Base-by-base conservation (phyloP, 2,888 invertebrate genomes). In the Branchinecta sandiegonensis region DNA sequence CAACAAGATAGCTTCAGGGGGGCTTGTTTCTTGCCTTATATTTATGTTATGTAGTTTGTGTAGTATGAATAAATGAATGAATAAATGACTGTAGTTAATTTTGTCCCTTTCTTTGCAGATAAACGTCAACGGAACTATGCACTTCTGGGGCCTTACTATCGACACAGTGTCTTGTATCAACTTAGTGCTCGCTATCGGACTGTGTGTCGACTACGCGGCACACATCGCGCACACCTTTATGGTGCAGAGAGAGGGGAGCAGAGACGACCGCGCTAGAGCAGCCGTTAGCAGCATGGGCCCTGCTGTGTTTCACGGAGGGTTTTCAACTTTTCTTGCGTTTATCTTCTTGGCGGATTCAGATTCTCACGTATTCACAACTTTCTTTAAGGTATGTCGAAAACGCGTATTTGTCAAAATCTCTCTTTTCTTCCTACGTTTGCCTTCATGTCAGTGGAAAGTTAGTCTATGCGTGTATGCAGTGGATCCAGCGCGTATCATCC, bases 141-240 rank as follows among this genome's bases (percentile, higher is more conserved):
- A 86, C 75, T 82, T 84, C 72, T 89, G 89, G 89, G 88, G 86
- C 7, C 80, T 90, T 76, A 88, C 89, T 5, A 86, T 91, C 56
- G 90, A 90, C 76, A 84, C 89, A 67, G 87, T 87, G 11, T 87
- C 89, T 68, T 88, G 89, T 75, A 88, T 90, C 69, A 88, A 87
- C 47, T 79, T 90, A 12, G 88, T 90, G 74, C 79, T 90, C 48
- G 88, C 88, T 5, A 86, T 89, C 71, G 90, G 90, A 67, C 79
- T 91, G 67, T 89, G 89, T 74, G 88, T 90, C 0, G 90, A 91
- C 77, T 90, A 89, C 74, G 88, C 90, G 0, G 87, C 88, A 4
- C 89, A 89, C 75, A 85, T 89, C 8, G 88, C 88, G 0, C 89
- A 90, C 75, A 86, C 87, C 5, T 90, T 90, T 77, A 81, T 90